phyloP scores from a whole-genome alignment of 1,140 invertebrate species.

The Schmidtea mediterranea region DNA sequence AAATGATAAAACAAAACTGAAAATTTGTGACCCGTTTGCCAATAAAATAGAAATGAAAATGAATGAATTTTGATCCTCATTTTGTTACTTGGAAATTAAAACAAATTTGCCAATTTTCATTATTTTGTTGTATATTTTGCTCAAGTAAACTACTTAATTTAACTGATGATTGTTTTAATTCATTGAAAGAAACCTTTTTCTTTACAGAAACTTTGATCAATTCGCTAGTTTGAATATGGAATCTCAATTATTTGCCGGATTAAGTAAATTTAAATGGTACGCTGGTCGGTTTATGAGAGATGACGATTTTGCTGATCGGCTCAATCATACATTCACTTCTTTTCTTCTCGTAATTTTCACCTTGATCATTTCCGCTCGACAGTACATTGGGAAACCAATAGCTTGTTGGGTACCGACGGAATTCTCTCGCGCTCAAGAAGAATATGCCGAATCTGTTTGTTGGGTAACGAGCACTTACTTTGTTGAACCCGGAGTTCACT shows the following conservation, averaged over 20 bases:
- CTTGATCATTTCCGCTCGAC: constrained; percentile 29
- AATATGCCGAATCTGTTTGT: constrained; percentile 25
- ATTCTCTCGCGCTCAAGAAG: constrained; percentile 24
- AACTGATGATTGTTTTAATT: no score
- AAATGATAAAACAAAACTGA: no score
- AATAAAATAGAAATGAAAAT: no score
- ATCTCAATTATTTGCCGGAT: not conserved
- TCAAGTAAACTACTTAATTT: no score
- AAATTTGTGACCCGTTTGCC: no score
- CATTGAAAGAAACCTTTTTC: no score
- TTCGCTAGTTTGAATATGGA: not conserved
- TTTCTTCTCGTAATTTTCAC: constrained; percentile 31
- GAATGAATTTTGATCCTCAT: no score
- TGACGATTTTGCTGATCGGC: constrained; percentile 31
- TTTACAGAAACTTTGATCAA: no score
- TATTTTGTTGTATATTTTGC: no score
- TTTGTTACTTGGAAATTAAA: no score
- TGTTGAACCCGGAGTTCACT: constrained; percentile 18
- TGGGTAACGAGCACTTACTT: constrained; percentile 29
- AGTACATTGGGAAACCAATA: constrained; percentile 33
- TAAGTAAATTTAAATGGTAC: constrained; percentile 1
- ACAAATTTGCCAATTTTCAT: no score
- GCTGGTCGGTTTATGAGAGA: constrained; percentile 13
- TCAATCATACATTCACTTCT: constrained; percentile 32
- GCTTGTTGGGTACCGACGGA: constrained; percentile 19